phyloP scores from a whole-genome alignment of 2,888 invertebrate species.

The Drosophila algonquin region DNA sequence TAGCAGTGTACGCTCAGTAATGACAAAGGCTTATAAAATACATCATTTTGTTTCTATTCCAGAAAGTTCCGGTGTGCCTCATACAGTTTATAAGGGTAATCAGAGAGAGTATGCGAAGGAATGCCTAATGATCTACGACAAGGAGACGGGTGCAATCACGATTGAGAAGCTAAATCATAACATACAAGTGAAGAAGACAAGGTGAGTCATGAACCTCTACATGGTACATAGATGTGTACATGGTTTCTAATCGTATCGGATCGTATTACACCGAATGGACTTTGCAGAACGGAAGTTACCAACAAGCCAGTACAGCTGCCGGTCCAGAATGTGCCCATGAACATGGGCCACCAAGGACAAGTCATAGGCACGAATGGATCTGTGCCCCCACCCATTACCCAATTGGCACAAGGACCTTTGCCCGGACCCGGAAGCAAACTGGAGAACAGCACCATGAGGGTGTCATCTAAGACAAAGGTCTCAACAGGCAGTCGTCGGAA shows the following conservation, averaged over 20 bases:
- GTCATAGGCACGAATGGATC: constrained; percentile 47
- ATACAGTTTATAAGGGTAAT: constrained; percentile 97
- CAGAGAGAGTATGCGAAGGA: constrained; percentile 94
- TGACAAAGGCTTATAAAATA: neutral
- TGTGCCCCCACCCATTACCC: constrained; percentile 8
- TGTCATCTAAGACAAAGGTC: constrained; percentile 86
- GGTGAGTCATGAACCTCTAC: constrained; percentile 85
- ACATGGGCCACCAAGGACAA: constrained; percentile 19
- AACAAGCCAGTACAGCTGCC: constrained; percentile 79
- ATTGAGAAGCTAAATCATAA: constrained; percentile 95
- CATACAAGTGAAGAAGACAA: constrained; percentile 96
- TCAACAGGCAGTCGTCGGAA: constrained; percentile 85
- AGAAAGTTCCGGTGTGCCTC: constrained; percentile 95
- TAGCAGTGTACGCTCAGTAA: too few relatives aligned
- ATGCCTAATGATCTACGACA: constrained; percentile 97
- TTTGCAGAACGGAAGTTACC: constrained; percentile 80
- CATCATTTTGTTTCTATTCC: constrained; percentile 51
- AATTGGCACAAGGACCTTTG: constrained; percentile 10
- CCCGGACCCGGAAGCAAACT: constrained; percentile 57
- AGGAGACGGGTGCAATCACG: constrained; percentile 95
- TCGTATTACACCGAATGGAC: neutral
- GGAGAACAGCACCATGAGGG: constrained; percentile 86
- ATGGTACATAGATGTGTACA: too few relatives aligned
- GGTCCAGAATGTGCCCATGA: constrained; percentile 35
- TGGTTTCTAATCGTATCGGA: neutral